phyloP scores from a whole-genome alignment of 2,113 vertebrate genomes.

The Lethenteron camtschaticum region DNA sequence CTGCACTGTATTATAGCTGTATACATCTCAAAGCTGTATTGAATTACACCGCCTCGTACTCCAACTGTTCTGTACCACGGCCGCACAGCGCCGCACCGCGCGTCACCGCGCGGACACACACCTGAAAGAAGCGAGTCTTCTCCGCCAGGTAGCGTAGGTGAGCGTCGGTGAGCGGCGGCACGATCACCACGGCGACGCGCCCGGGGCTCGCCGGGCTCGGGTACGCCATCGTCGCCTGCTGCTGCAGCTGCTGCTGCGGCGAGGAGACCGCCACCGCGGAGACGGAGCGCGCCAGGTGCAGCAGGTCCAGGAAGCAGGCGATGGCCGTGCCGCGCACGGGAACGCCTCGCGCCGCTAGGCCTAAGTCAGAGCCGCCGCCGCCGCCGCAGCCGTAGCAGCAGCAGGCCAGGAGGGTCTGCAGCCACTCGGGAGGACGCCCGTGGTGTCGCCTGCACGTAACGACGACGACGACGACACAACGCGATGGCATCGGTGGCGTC shows the following conservation, averaged over 20 bases:
- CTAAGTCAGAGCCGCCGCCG: neutral
- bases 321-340: neutral
- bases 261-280: neutral
- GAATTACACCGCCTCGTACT: too few relatives aligned
- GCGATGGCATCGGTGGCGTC: too few relatives aligned
- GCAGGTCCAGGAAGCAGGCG: conserved; percentile 2
- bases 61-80: too few relatives aligned
- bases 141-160: conserved; percentile 43
- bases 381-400: conserved; percentile 28
- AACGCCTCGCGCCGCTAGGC: neutral
- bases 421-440: conserved; percentile 24
- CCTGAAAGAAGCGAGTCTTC: conserved; percentile 76
- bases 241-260: neutral
- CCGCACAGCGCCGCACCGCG: too few relatives aligned
- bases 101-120: conserved; percentile 12
- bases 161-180: conserved; percentile 53
- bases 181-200: conserved; percentile 68
- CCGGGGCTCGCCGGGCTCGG: neutral
- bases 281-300: conserved; percentile 1
- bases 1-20: too few relatives aligned
- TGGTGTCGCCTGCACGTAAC: too few relatives aligned
- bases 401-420: conserved; percentile 63
- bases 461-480: too few relatives aligned
- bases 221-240: neutral
- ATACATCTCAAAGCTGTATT: too few relatives aligned